phyloP scores from a whole-genome alignment of 2,113 vertebrate genomes.

The Paracanthobrama guichenoti region DNA sequence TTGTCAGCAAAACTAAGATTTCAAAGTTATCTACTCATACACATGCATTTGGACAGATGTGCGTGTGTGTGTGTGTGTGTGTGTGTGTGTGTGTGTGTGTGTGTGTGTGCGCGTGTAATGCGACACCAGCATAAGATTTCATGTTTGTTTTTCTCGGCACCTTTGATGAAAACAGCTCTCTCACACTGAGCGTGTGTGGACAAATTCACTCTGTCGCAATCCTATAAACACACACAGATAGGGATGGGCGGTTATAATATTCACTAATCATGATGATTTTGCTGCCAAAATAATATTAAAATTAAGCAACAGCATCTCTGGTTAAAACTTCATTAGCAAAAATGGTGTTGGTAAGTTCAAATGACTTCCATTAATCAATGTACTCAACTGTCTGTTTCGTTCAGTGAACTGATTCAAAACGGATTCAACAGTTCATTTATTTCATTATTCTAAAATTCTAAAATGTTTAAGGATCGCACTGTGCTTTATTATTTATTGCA shows the following conservation, averaged over 20 bases:
- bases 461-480: background rate
- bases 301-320: background rate
- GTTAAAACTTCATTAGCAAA: background rate
- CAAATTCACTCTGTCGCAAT: constrained; percentile 54
- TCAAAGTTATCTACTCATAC: constrained; percentile 35
- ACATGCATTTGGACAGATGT: constrained; percentile 2
- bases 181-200: constrained; percentile 46
- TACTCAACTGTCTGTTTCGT: background rate
- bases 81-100: constrained; percentile 37
- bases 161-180: constrained; percentile 50
- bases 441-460: background rate
- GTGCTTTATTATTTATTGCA: too few relatives aligned
- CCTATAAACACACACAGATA: constrained; percentile 19
- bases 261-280: background rate
- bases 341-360: background rate
- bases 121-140: constrained; percentile 38
- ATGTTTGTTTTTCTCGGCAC: constrained; percentile 48
- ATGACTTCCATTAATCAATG: background rate
- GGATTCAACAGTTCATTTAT: background rate
- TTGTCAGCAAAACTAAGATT: constrained; percentile 40
- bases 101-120: constrained; percentile 38
- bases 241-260: background rate
- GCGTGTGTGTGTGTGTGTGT: constrained; percentile 6
- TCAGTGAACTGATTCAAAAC: background rate
- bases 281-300: background rate